These are phyloP conservation scores for Sympetrum striolatum DNA, from an alignment of 2,888 invertebrate species.

Conservation along the genomic window DNA sequence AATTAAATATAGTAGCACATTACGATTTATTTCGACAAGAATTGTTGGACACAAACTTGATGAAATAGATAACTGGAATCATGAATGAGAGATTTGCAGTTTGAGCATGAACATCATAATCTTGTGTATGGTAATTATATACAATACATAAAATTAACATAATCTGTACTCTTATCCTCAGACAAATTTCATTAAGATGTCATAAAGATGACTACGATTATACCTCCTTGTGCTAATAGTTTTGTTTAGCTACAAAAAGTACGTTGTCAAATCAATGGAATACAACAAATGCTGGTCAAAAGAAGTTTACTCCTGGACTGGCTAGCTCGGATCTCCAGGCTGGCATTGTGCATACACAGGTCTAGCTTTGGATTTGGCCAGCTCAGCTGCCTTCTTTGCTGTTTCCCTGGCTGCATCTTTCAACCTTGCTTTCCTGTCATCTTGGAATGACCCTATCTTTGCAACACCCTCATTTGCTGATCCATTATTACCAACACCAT, in stretches of 20 bases:
- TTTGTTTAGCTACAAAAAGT: not conserved
- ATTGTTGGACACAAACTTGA: not conserved
- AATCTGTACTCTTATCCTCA: not conserved
- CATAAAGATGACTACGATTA: not conserved
- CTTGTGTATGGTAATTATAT: not conserved
- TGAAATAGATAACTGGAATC: not conserved
- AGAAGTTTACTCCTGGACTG: not conserved
- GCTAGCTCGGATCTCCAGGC: constrained; percentile 27
- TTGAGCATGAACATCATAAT: not conserved
- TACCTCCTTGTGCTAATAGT: not conserved
- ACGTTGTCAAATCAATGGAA: constrained; percentile 9
- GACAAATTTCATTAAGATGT: not conserved
- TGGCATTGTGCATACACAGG: constrained; percentile 46
- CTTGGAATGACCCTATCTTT: constrained; percentile 52
- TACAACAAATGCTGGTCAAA: constrained; percentile 24
- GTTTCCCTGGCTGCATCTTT: constrained; percentile 67
- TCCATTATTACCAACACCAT: constrained; percentile 51
- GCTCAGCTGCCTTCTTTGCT: constrained; percentile 80
- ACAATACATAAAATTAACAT: not conserved
- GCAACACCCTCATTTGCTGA: constrained; percentile 46
- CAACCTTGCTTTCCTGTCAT: constrained; percentile 65
- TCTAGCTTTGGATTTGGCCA: constrained; percentile 70
- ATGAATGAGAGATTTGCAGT: not conserved
- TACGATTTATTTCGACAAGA: not conserved
- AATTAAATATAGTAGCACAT: not conserved